Evolutionary conservation across 2,113 vertebrate genomes (phyloP).

Genomic region (Silurus asotus): DNA sequence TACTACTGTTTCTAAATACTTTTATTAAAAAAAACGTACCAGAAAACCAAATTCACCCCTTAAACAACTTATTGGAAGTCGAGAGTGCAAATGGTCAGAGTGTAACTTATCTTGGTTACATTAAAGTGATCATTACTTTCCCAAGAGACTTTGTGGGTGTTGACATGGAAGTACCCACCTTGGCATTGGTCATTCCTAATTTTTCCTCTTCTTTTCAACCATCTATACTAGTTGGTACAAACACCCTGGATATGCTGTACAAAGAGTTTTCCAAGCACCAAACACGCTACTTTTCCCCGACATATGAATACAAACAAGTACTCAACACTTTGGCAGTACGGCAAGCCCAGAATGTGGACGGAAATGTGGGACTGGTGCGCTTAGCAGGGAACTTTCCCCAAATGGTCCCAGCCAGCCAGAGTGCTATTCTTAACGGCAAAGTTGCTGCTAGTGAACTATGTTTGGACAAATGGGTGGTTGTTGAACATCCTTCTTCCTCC

Average conservation of each 20-base stretch:
- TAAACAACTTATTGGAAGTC: conserved; percentile 21
- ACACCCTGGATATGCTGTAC: background rate
- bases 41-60: background rate
- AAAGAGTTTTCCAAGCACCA: no score
- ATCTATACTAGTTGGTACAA: background rate
- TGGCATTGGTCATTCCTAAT: background rate
- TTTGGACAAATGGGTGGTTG: no score
- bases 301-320: background rate
- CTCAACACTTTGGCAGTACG: background rate
- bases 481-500: no score
- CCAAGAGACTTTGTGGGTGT: background rate
- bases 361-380: no score
- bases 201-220: background rate
- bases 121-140: background rate
- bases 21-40: background rate
- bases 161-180: background rate
- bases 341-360: no score
- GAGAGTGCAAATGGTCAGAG: conserved; percentile 23
- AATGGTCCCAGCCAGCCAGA: background rate
- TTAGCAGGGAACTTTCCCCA: no score
- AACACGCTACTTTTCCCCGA: background rate
- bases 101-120: background rate
- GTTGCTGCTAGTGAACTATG: background rate
- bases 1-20: background rate
- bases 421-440: no score